Evolutionary conservation across 2,888 invertebrate genomes (phyloP).

Genomic region (Candidula unifasciata): DNA sequence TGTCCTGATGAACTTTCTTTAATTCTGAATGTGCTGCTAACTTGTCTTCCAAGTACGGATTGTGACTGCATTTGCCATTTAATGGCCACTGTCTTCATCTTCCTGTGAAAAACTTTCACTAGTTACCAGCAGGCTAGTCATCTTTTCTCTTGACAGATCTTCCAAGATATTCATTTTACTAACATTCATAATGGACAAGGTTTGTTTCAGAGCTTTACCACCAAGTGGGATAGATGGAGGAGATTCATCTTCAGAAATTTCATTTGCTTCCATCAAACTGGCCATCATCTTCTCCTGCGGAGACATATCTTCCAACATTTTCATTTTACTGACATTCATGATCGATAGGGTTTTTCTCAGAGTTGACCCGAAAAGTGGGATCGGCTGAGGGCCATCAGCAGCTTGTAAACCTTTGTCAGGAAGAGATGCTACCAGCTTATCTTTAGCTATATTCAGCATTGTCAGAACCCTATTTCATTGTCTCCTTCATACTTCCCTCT

Average conservation of each 20-base stretch:
- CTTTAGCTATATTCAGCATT: neutral
- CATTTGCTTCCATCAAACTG: neutral
- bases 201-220: conserved; percentile 13
- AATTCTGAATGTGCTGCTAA: neutral
- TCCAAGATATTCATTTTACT: conserved; percentile 46
- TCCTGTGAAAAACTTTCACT: conserved; percentile 10
- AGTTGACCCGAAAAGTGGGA: neutral
- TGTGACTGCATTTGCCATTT: neutral
- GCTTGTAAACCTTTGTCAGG: conserved; percentile 38
- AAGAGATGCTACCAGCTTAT: neutral
- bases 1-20: neutral
- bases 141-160: conserved; percentile 25
- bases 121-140: conserved; percentile 19
- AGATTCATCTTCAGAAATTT: neutral
- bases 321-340: conserved; percentile 50
- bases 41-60: neutral
- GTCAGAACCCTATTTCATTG: conserved; percentile 39
- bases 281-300: conserved; percentile 32
- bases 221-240: conserved; percentile 16
- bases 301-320: conserved; percentile 30
- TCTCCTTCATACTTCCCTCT: neutral
- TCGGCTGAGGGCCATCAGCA: conserved; percentile 6
- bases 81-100: neutral
- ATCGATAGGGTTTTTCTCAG: conserved; percentile 41
- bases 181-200: conserved; percentile 50